Conservation (phyloP, 1,140 invertebrate species). For the Oryctes rhinoceros region DNA sequence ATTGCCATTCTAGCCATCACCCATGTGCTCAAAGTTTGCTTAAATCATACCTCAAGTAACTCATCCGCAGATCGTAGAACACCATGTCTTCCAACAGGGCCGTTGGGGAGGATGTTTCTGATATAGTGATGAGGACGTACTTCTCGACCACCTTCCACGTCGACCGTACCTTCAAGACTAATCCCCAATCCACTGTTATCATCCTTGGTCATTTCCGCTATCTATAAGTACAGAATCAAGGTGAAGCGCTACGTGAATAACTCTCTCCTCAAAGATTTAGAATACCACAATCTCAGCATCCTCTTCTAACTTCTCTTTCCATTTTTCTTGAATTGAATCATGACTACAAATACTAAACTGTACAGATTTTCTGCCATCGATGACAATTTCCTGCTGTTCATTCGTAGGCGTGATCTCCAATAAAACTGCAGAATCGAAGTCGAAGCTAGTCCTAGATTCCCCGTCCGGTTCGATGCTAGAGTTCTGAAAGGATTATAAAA, state of each 20-base stretch:
- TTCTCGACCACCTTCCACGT: conserved; percentile 78
- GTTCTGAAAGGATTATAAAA: conserved; percentile 1
- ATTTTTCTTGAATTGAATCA: conserved; percentile 74
- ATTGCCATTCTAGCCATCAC: no score
- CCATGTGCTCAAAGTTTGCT: not conserved
- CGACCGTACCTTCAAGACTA: conserved; percentile 86
- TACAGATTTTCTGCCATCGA: conserved; percentile 67
- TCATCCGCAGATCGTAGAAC: conserved; percentile 70
- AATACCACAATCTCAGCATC: conserved; percentile 79
- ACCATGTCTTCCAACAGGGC: conserved; percentile 81
- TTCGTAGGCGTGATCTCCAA: conserved; percentile 65
- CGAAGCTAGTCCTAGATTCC: conserved; percentile 71
- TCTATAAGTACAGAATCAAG: conserved; percentile 59
- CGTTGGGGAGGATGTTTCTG: conserved; percentile 79
- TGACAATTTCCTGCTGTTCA: conserved; percentile 71
- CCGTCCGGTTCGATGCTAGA: conserved; percentile 69
- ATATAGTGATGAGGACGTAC: conserved; percentile 84
- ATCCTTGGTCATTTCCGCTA: conserved; percentile 75
- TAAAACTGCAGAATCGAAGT: conserved; percentile 66
- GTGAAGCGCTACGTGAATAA: conserved; percentile 29
- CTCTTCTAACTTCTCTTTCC: conserved; percentile 72
- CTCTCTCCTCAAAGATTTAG: conserved; percentile 44
- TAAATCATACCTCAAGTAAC: conserved; percentile 67
- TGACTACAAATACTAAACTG: conserved; percentile 67
- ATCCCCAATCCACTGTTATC: conserved; percentile 82